A percentile compares a stretch with the other conserved stretches of the same genome.
Evolutionary conservation across 2,888 invertebrate species (phyloP).

Genomic region (Lochmaea crataegi): DNA sequence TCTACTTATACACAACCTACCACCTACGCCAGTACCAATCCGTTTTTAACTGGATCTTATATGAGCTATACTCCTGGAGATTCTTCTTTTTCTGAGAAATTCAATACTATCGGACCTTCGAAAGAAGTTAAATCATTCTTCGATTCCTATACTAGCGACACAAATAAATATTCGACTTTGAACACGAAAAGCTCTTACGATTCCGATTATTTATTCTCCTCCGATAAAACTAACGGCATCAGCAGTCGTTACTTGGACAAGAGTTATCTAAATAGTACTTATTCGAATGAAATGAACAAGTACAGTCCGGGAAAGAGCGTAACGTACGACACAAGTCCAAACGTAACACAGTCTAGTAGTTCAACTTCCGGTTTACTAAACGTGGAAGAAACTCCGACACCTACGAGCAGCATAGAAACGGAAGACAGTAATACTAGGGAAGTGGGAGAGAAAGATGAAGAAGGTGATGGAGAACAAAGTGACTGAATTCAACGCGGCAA

Average conservation of each 20-base stretch:
- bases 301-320: slow-evolving; percentile 55
- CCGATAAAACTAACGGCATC: slow-evolving; percentile 58
- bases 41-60: slow-evolving; percentile 69
- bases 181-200: slow-evolving; percentile 54
- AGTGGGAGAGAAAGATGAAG: slow-evolving; percentile 69
- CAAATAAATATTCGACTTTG: slow-evolving; percentile 55
- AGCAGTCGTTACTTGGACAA: slow-evolving; percentile 58
- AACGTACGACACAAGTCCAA: slow-evolving; percentile 56
- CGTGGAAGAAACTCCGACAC: slow-evolving; percentile 68
- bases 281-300: slow-evolving; percentile 54
- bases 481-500: slow-evolving; percentile 62
- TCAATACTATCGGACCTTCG: slow-evolving; percentile 61
- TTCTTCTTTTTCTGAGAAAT: slow-evolving; percentile 57
- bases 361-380: slow-evolving; percentile 53
- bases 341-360: slow-evolving; percentile 49
- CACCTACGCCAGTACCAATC: slow-evolving; percentile 70
- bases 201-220: slow-evolving; percentile 47
- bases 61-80: slow-evolving; percentile 61
- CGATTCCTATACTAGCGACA: slow-evolving; percentile 58
- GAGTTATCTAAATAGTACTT: slow-evolving; percentile 57
- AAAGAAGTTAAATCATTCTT: slow-evolving; percentile 58
- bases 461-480: slow-evolving; percentile 71
- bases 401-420: slow-evolving; percentile 71
- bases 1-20: slow-evolving; percentile 56
- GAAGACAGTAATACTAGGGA: slow-evolving; percentile 69